phyloP scores from a whole-genome alignment of 2,888 invertebrate genomes.

The Eurytoma adleriae region DNA sequence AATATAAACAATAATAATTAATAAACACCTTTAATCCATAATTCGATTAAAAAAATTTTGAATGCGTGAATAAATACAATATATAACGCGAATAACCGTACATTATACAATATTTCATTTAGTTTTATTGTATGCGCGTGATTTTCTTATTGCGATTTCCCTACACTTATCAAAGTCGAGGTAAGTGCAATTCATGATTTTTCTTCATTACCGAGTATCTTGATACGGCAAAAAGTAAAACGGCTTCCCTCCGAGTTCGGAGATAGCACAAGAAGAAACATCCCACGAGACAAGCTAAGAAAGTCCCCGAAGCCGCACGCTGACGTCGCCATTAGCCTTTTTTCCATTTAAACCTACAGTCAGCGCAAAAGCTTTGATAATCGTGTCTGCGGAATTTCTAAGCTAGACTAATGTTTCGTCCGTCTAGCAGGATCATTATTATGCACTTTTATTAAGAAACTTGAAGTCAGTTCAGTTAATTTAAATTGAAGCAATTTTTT shows the following conservation, averaged over 20 bases:
- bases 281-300: slow-evolving; percentile 11
- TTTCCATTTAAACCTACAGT: background rate
- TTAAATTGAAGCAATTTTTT: no score
- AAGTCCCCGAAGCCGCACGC: background rate
- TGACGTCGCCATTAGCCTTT: slow-evolving; percentile 5
- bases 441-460: background rate
- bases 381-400: background rate
- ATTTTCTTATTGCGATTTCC: background rate
- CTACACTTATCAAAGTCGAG: background rate
- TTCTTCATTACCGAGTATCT: slow-evolving; percentile 34
- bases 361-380: slow-evolving; percentile 11
- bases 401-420: background rate
- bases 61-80: background rate
- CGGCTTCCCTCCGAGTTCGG: background rate
- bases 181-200: slow-evolving; percentile 20
- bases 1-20: no score
- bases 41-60: no score
- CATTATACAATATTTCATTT: background rate
- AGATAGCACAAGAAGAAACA: slow-evolving; percentile 22
- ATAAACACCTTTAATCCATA: no score
- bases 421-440: background rate
- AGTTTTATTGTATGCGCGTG: background rate
- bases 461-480: background rate
- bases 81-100: background rate
- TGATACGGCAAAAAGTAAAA: slow-evolving; percentile 27